phyloP scores from a whole-genome alignment of 2,888 invertebrate genomes.

The Laspeyria flexula region DNA sequence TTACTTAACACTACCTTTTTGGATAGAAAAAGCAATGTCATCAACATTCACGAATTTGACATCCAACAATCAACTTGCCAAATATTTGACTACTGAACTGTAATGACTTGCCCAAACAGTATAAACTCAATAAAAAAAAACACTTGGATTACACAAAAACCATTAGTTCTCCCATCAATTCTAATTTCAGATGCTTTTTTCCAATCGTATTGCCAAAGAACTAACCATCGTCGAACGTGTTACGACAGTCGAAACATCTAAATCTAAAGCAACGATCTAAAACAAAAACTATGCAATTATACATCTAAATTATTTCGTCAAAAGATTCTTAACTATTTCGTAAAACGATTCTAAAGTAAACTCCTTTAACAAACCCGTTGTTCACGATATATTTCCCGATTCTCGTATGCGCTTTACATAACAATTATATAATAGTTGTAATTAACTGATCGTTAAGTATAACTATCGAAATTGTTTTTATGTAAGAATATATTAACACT shows the following conservation, averaged over 20 bases:
- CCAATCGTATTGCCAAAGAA: background rate
- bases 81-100: background rate
- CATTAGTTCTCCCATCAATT: background rate
- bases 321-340: conserved; percentile 10
- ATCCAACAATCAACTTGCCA: background rate
- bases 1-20: too few species aligned
- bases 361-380: background rate
- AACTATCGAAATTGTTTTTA: conserved; percentile 22
- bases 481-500: conserved; percentile 23
- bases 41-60: background rate
- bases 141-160: background rate
- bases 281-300: background rate
- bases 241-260: background rate
- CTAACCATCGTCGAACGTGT: background rate
- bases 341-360: conserved; percentile 2
- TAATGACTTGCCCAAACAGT: background rate
- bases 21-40: too few species aligned
- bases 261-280: background rate
- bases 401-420: conserved; percentile 9
- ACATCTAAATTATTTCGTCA: conserved; percentile 11
- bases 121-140: background rate
- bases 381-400: conserved; percentile 2
- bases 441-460: conserved; percentile 19
- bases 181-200: background rate
- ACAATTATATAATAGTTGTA: conserved; percentile 26